Base-by-base conservation (phyloP, 2,888 invertebrate genomes). In the Thecocarcelia acutangulata region DNA sequence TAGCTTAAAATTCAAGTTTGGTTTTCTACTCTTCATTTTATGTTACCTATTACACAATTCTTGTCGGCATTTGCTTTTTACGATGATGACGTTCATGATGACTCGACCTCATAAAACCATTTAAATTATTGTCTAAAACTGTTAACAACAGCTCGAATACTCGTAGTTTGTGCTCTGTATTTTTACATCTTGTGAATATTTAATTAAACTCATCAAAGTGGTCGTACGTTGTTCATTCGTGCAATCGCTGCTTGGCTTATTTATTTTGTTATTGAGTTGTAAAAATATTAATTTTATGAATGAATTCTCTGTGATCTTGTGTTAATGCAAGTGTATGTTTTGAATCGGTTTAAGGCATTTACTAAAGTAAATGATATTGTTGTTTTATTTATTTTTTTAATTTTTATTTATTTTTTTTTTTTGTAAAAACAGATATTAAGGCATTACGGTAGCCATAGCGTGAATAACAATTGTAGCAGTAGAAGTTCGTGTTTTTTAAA, bases 131-230 rank as follows among this genome's bases (percentile, higher is more conserved):
- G 76, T 69, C 68, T 69, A 40, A 69, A 61, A 46, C 48, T 42
- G 64, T 58, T 15, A 70, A 70, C 48, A 77, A 64, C 33, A 70
- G 52, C 56, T 42, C 21, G 54, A 37, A 17, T n/a, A 24, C n/a
- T 40, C 64, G 56, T 66, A n/a, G n/a, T n/a, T n/a, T n/a, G n/a
- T 75, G 50, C 66, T 59, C 33, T 42, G 58, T 33, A 40, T 70
- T 63, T 80, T 80, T 74, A 81, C 77, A 77, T 69, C 77, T 74
- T 74, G 50, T 81, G 77, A 73, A 81, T 81, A 81, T 74, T 81
- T 81, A 81, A 81, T 81, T 81, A 59, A 73, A 50, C 50, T 68
- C 73, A 69, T 50, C 24, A 17, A 15, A 56, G 75, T 40, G 66
- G 70, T 70, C 70, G 42, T 66, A 64, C 70, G 42, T 54, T 70